phyloP scores from a whole-genome alignment of 2,888 invertebrate species.

The Morpho helenor region DNA sequence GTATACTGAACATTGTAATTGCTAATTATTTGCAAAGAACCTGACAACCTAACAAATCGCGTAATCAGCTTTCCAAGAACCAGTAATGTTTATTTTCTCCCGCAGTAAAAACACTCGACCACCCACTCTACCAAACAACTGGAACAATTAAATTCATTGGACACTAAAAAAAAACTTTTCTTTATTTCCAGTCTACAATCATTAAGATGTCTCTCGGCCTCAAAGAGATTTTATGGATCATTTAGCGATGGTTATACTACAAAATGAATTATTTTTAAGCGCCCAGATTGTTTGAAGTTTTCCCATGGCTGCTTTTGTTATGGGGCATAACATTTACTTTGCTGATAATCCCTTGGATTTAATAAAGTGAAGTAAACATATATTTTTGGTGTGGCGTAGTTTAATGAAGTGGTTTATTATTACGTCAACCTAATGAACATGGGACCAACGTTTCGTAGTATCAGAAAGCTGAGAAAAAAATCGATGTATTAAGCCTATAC shows the following conservation, averaged over 20 bases:
- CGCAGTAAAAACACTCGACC: conserved; percentile 1
- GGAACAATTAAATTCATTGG: conserved; percentile 22
- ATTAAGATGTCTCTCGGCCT: conserved; percentile 49
- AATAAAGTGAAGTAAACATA: not conserved
- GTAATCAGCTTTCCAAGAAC: conserved; percentile 2
- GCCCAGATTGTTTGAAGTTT: conserved; percentile 37
- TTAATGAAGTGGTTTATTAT: too few species aligned
- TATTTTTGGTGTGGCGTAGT: too few species aligned
- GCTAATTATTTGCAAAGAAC: not conserved
- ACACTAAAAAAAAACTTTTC: conserved; percentile 29
- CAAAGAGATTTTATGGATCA: conserved; percentile 57
- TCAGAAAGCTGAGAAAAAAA: too few species aligned
- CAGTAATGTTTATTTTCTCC: conserved; percentile 7
- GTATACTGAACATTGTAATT: not conserved
- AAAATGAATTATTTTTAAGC: conserved; percentile 49
- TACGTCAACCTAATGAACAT: too few species aligned
- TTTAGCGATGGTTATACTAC: conserved; percentile 44
- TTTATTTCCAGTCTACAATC: conserved; percentile 35
- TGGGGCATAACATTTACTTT: conserved; percentile 12
- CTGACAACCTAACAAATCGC: not conserved
- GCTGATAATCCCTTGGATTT: conserved; percentile 2
- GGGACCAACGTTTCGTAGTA: too few species aligned
- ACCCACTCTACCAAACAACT: conserved; percentile 15
- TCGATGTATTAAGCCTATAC: too few species aligned
- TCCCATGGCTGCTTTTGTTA: conserved; percentile 21